Conservation (phyloP, 2,797 vertebrate species). For the Catostomus latipinnis region DNA sequence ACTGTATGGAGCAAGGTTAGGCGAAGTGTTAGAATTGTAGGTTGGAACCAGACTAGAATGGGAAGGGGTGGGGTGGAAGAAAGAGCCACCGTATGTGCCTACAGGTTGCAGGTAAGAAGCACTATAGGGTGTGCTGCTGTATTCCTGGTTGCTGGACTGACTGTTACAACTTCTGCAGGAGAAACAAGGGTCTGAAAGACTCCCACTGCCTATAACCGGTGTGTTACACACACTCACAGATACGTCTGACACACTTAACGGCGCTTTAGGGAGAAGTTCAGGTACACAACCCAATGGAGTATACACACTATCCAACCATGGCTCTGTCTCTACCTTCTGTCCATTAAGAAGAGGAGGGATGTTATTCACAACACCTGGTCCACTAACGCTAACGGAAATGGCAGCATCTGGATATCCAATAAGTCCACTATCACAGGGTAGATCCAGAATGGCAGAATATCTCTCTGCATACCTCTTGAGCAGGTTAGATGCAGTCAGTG, state of each 20-base stretch:
- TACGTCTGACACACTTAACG: constrained; percentile 80
- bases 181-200: constrained; percentile 89
- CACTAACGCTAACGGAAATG: constrained; percentile 53
- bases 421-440: constrained; percentile 84
- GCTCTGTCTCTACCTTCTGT: constrained; percentile 90
- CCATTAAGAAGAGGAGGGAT: constrained; percentile 86
- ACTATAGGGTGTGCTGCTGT: constrained; percentile 87
- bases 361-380: constrained; percentile 72
- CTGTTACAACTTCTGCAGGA: constrained; percentile 94
- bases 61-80: constrained; percentile 79
- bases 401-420: constrained; percentile 75
- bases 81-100: constrained; percentile 89
- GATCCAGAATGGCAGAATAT: constrained; percentile 95
- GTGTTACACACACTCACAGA: constrained; percentile 93
- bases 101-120: constrained; percentile 89
- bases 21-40: constrained; percentile 91
- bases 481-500: constrained; percentile 95
- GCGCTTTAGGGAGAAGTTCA: constrained; percentile 82
- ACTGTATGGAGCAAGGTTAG: constrained; percentile 93
- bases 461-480: constrained; percentile 98
- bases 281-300: constrained; percentile 83
- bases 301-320: constrained; percentile 95
- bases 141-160: constrained; percentile 91
- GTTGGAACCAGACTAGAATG: constrained; percentile 86
- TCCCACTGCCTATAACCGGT: constrained; percentile 89